These are phyloP conservation scores for Eudasyphora cyanicolor DNA, from an alignment of 2,888 invertebrate genomes.

Conservation along the genomic window DNA sequence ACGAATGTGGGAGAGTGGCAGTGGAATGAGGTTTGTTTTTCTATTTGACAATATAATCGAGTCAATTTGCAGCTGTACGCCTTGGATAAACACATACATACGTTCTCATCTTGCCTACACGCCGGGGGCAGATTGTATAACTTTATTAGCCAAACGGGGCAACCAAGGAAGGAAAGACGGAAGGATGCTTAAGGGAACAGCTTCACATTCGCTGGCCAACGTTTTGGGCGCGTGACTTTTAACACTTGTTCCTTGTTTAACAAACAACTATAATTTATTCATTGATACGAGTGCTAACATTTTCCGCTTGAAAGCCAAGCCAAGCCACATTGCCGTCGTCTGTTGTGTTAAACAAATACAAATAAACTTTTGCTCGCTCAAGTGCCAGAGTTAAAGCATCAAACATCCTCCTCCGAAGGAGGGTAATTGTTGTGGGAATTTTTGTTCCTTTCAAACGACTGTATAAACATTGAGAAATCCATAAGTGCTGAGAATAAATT, in stretches of 20 bases:
- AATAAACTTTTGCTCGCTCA: constrained; percentile 12
- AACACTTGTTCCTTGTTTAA: constrained; percentile 73
- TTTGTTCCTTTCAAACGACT: neutral
- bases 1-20: constrained; percentile 9
- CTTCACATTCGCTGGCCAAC: neutral
- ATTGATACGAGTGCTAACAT: constrained; percentile 70
- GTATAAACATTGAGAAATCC: no score
- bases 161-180: neutral
- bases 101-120: neutral
- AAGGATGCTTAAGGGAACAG: neutral
- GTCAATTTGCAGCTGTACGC: constrained; percentile 74
- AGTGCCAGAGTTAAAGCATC: constrained; percentile 3
- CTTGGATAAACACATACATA: constrained; percentile 52
- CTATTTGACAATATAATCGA: constrained; percentile 75
- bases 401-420: no score
- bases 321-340: constrained; percentile 2
- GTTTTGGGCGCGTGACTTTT: constrained; percentile 76
- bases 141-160: constrained; percentile 59
- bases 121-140: constrained; percentile 56
- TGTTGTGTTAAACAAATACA: constrained; percentile 49
- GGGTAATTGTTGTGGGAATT: constrained; percentile 64
- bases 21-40: constrained; percentile 54
- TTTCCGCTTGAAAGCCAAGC: constrained; percentile 54
- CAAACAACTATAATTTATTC: constrained; percentile 75
- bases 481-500: neutral